Percentiles rank a stretch among this genome's conserved stretches.
Conservation (phyloP, 2,113 vertebrate genomes). For the Tachycineta bicolor region DNA sequence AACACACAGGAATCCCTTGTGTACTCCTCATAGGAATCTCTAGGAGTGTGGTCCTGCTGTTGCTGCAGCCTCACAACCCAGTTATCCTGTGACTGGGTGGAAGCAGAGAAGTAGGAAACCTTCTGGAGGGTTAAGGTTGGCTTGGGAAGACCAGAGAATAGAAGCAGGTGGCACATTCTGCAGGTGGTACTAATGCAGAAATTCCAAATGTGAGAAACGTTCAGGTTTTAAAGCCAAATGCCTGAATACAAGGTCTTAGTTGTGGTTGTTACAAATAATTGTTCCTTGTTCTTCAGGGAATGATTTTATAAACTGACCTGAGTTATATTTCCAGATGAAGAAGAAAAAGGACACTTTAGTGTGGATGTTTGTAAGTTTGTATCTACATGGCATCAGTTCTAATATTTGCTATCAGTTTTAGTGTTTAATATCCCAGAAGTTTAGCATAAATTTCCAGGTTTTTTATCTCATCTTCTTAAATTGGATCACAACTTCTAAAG, state of each 20-base stretch:
- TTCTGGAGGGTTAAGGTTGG: neutral
- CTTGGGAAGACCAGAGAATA: neutral
- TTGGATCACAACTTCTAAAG: neutral
- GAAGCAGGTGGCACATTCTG: neutral
- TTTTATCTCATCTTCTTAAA: neutral
- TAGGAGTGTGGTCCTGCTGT: rapidly evolving
- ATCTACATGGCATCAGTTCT: neutral
- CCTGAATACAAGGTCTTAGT: neutral
- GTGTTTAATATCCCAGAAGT: neutral
- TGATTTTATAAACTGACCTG: neutral
- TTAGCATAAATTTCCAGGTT: neutral
- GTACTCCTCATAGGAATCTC: neutral
- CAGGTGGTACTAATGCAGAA: neutral
- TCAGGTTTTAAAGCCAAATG: neutral
- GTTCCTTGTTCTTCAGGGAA: neutral
- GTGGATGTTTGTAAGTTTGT: neutral
- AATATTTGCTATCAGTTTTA: neutral
- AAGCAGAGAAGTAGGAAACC: neutral
- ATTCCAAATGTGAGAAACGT: neutral
- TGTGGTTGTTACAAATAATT: neutral
- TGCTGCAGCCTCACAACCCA: neutral
- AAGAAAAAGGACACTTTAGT: neutral
- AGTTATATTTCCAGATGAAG: neutral
- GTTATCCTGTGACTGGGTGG: neutral
- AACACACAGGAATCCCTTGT: rapidly evolving